Conservation (phyloP, 1,140 invertebrate species). For the Archivesica marissinica region DNA sequence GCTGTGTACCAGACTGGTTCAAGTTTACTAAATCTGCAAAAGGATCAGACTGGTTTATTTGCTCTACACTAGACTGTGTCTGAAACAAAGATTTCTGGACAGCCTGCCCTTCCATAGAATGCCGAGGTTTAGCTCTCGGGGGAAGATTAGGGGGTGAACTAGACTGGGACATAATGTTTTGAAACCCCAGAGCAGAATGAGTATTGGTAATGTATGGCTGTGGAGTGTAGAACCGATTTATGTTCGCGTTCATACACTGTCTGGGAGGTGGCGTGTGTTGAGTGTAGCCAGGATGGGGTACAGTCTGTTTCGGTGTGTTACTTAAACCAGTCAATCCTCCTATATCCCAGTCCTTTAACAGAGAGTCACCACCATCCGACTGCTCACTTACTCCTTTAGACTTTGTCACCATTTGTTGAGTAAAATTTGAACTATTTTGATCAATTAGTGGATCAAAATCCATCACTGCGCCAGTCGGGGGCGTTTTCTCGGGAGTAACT, state of each 20-base stretch:
- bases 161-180: not conserved
- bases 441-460: conserved; percentile 56
- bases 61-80: not conserved
- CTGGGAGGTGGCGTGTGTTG: conserved; percentile 6
- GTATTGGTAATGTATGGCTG: conserved; percentile 19
- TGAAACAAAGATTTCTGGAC: not conserved
- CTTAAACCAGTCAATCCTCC: conserved; percentile 13
- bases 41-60: conserved; percentile 46
- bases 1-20: not conserved
- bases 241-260: not conserved
- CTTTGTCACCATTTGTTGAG: not conserved
- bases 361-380: conserved; percentile 30
- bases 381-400: not conserved
- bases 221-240: conserved; percentile 3
- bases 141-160: not conserved
- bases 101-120: not conserved
- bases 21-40: conserved; percentile 44
- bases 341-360: conserved; percentile 52
- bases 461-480: not conserved
- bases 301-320: not conserved
- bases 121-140: not conserved
- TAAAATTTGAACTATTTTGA: not conserved
- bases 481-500: not conserved
- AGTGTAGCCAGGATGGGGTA: not conserved
- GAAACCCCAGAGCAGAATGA: conserved; percentile 1